phyloP scores from a whole-genome alignment of 2,888 invertebrate genomes.

The Orthonevra nobilis region DNA sequence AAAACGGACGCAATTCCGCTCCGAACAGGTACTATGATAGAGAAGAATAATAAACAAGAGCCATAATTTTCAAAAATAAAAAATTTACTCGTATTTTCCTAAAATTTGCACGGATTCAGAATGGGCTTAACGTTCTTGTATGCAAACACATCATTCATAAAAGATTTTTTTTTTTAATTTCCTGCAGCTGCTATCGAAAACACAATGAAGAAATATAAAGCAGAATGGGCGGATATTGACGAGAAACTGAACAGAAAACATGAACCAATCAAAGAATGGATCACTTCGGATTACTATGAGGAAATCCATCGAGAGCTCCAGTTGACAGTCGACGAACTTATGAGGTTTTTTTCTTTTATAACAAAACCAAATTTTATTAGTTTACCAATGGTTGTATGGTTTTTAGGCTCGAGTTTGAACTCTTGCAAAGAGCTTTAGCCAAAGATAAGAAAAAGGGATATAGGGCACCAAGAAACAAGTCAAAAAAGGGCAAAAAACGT shows the following conservation, averaged over 20 bases:
- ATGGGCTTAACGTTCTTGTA: no score
- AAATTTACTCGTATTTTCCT: no score
- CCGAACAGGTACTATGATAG: no score
- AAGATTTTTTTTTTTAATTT: conserved; percentile 28
- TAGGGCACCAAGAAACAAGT: conserved; percentile 73
- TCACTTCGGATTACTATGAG: conserved; percentile 80
- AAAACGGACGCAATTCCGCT: no score
- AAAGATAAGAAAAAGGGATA: conserved; percentile 75
- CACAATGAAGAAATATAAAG: conserved; percentile 74
- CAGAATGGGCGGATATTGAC: conserved; percentile 77
- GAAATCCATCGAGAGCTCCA: conserved; percentile 82
- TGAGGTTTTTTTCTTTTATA: conserved; percentile 75
- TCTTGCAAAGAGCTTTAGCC: conserved; percentile 79
- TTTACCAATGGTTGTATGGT: not conserved
- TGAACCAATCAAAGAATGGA: conserved; percentile 76
- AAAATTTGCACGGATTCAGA: no score
- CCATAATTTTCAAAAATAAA: no score
- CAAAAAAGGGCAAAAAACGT: conserved; percentile 71
- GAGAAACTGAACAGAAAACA: conserved; percentile 77
- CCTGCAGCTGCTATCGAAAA: conserved; percentile 75
- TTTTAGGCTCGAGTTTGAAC: conserved; percentile 77
- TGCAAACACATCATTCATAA: no score
- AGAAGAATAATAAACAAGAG: no score
- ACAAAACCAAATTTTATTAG: no score
- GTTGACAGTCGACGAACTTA: conserved; percentile 81